These are phyloP conservation scores for Cantharis lateralis DNA, from an alignment of 2,888 invertebrate species.

Conservation along the genomic window DNA sequence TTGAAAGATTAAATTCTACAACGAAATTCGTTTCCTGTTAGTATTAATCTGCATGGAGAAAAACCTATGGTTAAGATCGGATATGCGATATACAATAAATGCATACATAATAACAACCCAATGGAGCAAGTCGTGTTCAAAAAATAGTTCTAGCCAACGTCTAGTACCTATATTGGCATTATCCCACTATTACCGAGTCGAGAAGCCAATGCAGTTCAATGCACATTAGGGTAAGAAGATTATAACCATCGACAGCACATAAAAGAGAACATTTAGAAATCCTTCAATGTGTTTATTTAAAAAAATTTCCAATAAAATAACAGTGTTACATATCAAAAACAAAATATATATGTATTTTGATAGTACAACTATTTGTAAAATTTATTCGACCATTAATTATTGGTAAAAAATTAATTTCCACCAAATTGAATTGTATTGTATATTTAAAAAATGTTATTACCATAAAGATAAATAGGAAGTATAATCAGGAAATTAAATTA, in stretches of 20 bases:
- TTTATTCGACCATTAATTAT: neutral
- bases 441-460: neutral
- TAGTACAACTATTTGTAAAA: neutral
- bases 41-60: conserved; percentile 29
- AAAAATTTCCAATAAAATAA: neutral
- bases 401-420: no score
- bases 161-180: neutral
- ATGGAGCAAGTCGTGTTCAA: conserved; percentile 10
- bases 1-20: conserved; percentile 26
- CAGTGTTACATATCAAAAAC: neutral
- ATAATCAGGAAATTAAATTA: neutral
- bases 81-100: conserved; percentile 12
- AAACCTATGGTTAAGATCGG: conserved; percentile 18
- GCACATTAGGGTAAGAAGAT: conserved; percentile 16
- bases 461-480: neutral
- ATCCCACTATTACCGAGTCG: conserved; percentile 18
- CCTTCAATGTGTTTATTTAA: neutral
- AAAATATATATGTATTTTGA: no score
- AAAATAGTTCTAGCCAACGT: neutral
- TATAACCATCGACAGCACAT: neutral
- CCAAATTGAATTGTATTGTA: neutral
- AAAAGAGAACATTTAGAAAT: neutral
- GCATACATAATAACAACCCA: neutral
- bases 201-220: conserved; percentile 24
- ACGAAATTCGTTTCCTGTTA: conserved; percentile 25